Percentiles rank a stretch among this genome's conserved stretches.
Evolutionary conservation across 64 coral and sea anemone genomes (phyloP).

Genomic region (Trachythela sp.): DNA sequence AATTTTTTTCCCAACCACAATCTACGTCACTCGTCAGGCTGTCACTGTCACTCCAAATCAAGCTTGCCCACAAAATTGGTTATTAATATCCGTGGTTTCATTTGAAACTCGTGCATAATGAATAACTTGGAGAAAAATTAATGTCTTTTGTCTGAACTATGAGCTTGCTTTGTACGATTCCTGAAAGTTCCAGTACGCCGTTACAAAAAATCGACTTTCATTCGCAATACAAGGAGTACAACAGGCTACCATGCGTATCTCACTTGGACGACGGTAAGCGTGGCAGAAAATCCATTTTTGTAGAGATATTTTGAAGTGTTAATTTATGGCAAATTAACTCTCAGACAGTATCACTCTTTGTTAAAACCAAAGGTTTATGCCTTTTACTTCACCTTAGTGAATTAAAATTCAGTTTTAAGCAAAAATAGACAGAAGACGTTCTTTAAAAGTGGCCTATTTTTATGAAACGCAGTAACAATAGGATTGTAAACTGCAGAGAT

Average conservation of each 20-base stretch:
- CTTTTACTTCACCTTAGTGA: not conserved
- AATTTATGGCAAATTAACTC: not conserved
- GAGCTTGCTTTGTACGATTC: not conserved
- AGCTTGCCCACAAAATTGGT: not conserved
- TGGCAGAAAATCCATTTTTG: not conserved
- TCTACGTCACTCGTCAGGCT: not conserved
- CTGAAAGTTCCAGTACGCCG: not conserved
- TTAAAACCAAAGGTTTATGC: not conserved
- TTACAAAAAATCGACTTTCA: slow-evolving; percentile 11
- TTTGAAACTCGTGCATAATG: slow-evolving; percentile 3
- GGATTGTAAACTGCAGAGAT: too few species aligned
- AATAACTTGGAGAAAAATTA: not conserved
- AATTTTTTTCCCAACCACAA: not conserved
- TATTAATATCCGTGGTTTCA: not conserved
- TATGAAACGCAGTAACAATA: too few species aligned
- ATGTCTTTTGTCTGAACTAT: not conserved
- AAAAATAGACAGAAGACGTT: too few species aligned
- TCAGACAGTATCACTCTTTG: not conserved
- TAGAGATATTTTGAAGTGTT: not conserved
- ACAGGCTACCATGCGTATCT: not conserved
- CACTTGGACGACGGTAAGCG: slow-evolving; percentile 4
- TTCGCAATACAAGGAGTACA: slow-evolving; percentile 1
- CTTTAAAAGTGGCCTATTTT: too few species aligned
- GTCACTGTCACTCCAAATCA: not conserved
- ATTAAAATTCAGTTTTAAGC: not conserved